Evolutionary conservation across 2,797 vertebrate species (phyloP), one percentile per base, ranked within the genome.

Genomic region (Lemur catta): DNA sequence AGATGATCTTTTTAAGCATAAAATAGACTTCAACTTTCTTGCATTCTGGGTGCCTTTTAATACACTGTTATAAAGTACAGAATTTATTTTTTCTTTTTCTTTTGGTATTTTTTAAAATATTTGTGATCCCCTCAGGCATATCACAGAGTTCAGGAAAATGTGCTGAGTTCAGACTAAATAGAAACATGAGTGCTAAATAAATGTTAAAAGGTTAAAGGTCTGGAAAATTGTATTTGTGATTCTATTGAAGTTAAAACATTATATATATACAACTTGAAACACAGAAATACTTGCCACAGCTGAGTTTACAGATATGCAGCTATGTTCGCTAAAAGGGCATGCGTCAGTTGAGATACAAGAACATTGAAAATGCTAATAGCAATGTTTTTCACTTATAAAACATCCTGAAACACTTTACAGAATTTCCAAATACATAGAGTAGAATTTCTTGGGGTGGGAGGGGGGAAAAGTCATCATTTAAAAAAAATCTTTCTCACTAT

Each of bases 151-250:
- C 80, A 82, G 87, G 75, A 13, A 20, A 95, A 94, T 67, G 14
- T 92, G 41, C 76, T 88, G 65, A 94, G 33, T 72, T 71, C 69
- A 84, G 20, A 55, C n/a, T 79, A 57, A 94, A 79, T n/a, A 75
- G 63, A 94, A 88, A 95, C 26, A 52, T 33, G 15, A 94, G 74
- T 86, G 43, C 46, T 92, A 84, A 90, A 67, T 80, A 97, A 97
- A 96, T 95, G 84, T 94, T 89, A 92, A 93, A 96, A 92, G 81
- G 43, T 41, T 74, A 93, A 97, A 94, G 61, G 76, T 89, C 89
- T 92, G 59, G 33, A 79, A 96, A 93, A 82, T 55, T 90, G 55
- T 93, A 76, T 85, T 97, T 80, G 74, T 78, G 41, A 52, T 93
- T 96, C 94, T 90, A 76, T 38, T 95, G 67, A 88, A 72, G 30